Conservation (phyloP, 2,797 vertebrate genomes). For the Dermochelys coriacea region DNA sequence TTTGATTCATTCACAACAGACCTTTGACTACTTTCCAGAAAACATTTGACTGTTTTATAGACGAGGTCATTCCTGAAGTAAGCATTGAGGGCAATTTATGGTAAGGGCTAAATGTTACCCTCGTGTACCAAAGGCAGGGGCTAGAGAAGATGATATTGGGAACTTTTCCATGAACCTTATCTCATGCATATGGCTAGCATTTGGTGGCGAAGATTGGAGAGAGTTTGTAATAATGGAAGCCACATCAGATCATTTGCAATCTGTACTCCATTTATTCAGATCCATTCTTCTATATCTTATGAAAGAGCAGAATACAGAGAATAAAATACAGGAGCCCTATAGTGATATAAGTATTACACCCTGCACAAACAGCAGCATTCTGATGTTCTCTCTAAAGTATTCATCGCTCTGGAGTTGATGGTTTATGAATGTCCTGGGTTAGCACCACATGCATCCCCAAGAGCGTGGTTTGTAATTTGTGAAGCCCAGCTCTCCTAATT, state of each 20-base stretch:
- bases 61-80: slow-evolving; percentile 57
- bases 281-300: not conserved
- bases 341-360: not conserved
- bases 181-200: not conserved
- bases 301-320: not conserved
- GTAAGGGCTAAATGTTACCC: slow-evolving; percentile 25
- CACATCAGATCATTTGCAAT: not conserved
- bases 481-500: not conserved
- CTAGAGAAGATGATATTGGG: not conserved
- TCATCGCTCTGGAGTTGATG: not conserved
- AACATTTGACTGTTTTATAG: slow-evolving; percentile 44
- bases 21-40: slow-evolving; percentile 66
- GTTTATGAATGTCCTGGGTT: not conserved
- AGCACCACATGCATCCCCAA: not conserved
- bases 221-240: not conserved
- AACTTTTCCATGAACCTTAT: not conserved
- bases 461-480: not conserved
- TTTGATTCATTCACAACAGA: slow-evolving; percentile 68
- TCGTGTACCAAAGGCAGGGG: not conserved
- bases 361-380: not conserved
- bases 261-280: not conserved
- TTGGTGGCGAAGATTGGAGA: not conserved
- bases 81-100: slow-evolving; percentile 7
- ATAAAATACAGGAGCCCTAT: not conserved
- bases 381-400: not conserved